A percentile compares a stretch with the other conserved stretches of the same genome.
Conservation (phyloP, 2,797 vertebrate species). For the Florisuga fusca region DNA sequence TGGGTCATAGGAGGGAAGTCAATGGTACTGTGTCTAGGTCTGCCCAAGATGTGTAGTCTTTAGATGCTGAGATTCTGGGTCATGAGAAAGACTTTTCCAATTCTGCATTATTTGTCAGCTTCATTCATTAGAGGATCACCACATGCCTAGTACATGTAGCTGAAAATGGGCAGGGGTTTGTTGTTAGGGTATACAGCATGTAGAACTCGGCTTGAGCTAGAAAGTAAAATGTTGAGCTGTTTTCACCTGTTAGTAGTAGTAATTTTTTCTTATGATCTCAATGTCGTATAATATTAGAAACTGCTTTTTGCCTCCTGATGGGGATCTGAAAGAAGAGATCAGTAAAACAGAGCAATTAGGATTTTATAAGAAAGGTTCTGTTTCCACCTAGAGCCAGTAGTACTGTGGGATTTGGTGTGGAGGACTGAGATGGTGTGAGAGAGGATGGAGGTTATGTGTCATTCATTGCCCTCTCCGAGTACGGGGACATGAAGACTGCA, state of each 20-base stretch:
- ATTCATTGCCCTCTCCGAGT: not conserved
- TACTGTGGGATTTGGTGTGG: no score
- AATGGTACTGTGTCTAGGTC: not conserved
- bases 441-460: rapidly evolving
- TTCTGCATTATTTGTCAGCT: not conserved
- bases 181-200: rapidly evolving
- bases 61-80: not conserved
- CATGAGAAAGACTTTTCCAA: not conserved
- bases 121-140: not conserved
- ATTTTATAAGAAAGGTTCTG: not conserved
- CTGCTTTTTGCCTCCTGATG: not conserved
- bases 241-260: not conserved
- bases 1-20: not conserved
- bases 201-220: not conserved
- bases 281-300: not conserved
- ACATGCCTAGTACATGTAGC: rapidly evolving
- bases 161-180: not conserved
- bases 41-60: not conserved
- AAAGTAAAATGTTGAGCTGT: not conserved
- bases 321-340: not conserved
- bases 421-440: no score
- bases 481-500: not conserved
- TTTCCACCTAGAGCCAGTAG: not conserved
- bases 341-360: not conserved
- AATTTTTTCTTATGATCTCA: not conserved